These are phyloP conservation scores for Cinclus mexicanus DNA, from an alignment of 2,113 vertebrate species.

Conservation along the genomic window DNA sequence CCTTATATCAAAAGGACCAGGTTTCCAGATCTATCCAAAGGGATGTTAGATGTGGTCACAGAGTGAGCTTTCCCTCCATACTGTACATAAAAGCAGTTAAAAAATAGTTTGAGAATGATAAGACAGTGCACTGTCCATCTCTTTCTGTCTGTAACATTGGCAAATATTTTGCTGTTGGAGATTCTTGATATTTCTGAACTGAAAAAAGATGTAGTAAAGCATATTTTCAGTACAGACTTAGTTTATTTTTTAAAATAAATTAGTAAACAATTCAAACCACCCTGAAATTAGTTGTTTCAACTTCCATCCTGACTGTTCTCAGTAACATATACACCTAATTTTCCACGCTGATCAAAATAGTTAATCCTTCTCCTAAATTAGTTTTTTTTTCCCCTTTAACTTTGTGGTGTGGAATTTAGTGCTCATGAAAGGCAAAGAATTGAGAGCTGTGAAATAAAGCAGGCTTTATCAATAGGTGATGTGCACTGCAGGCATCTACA, in stretches of 20 bases:
- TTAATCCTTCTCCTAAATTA: slow-evolving; percentile 84
- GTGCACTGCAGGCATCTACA: slow-evolving; percentile 75
- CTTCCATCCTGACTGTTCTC: slow-evolving; percentile 28
- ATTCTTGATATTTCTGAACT: background rate
- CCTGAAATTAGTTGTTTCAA: slow-evolving; percentile 51
- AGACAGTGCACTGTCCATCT: background rate
- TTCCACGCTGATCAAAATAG: slow-evolving; percentile 75
- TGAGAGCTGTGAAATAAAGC: slow-evolving; percentile 80
- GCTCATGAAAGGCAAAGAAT: slow-evolving; percentile 76
- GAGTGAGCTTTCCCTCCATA: background rate
- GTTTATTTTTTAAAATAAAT: slow-evolving; percentile 51
- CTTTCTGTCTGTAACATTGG: background rate
- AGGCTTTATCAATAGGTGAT: slow-evolving; percentile 81
- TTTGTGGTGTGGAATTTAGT: slow-evolving; percentile 83
- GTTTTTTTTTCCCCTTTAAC: slow-evolving; percentile 67
- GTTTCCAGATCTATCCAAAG: background rate
- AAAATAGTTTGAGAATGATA: background rate
- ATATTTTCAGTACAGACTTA: background rate
- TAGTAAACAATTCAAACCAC: slow-evolving; percentile 8
- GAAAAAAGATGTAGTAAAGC: background rate
- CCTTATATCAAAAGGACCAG: background rate
- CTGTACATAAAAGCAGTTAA: background rate
- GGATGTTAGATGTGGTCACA: background rate
- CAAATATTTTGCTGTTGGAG: background rate
- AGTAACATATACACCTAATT: slow-evolving; percentile 70